These are phyloP conservation scores for Falco concolor DNA, from an alignment of 2,797 vertebrate species.

Conservation along the genomic window DNA sequence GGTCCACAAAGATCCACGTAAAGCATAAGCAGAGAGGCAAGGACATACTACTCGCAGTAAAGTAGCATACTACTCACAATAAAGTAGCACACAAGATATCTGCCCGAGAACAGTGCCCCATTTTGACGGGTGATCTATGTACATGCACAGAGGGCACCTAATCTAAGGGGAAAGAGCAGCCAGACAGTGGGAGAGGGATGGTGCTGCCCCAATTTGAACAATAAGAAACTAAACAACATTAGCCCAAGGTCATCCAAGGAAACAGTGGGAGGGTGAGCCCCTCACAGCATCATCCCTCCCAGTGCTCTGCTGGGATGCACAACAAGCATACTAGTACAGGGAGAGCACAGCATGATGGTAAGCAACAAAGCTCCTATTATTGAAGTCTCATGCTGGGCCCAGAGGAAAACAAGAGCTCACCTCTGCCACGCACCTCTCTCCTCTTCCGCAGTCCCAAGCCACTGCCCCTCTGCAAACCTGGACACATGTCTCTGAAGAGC, in stretches of 20 bases:
- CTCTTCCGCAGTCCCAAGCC: background rate
- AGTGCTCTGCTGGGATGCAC: background rate
- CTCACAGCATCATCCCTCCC: background rate
- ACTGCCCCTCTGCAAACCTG: background rate
- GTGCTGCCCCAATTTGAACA: background rate
- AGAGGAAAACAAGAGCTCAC: background rate
- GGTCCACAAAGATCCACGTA: background rate
- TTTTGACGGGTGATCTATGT: background rate
- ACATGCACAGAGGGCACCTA: background rate
- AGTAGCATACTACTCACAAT: background rate
- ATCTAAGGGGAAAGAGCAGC: background rate
- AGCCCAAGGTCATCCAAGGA: background rate
- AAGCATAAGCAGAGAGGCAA: background rate
- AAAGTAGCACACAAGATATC: background rate
- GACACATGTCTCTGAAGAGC: background rate
- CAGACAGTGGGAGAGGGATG: background rate
- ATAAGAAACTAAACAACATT: background rate
- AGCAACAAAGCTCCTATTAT: background rate
- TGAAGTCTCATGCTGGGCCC: background rate
- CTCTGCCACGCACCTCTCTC: background rate
- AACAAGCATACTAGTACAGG: background rate
- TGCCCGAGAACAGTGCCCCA: background rate
- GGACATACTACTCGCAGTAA: background rate
- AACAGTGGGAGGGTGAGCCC: background rate
- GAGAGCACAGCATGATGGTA: background rate